Evolutionary conservation across 2,888 invertebrate species (phyloP).

Genomic region (Sarcophaga carnaria): DNA sequence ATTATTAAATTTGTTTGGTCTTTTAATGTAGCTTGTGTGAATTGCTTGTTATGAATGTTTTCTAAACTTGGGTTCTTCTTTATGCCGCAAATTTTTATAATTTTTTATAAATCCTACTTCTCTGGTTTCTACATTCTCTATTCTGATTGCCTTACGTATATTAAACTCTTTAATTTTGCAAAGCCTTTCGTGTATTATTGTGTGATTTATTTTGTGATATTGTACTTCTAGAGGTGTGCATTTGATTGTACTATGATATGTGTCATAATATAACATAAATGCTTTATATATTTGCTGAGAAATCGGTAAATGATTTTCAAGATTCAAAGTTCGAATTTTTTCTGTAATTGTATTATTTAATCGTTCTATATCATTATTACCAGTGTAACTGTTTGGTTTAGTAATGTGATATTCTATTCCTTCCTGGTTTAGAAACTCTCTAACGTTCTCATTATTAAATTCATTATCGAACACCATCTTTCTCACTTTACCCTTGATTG

Average conservation of each 20-base stretch:
- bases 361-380: conserved; percentile 54
- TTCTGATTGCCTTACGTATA: conserved; percentile 12
- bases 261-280: too few species aligned
- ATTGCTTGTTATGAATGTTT: conserved; percentile 37
- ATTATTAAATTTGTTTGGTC: conserved; percentile 32
- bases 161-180: not conserved
- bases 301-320: too few species aligned
- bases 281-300: too few species aligned
- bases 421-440: conserved; percentile 15
- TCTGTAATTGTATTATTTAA: conserved; percentile 53
- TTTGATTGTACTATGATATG: too few species aligned
- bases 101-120: conserved; percentile 44
- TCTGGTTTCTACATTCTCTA: conserved; percentile 10
- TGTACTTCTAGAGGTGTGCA: too few species aligned
- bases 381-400: conserved; percentile 58
- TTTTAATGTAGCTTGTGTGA: conserved; percentile 47
- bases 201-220: too few species aligned
- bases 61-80: conserved; percentile 56
- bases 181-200: too few species aligned
- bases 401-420: conserved; percentile 52
- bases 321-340: too few species aligned
- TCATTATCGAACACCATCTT: not conserved
- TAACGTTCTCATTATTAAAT: conserved; percentile 6
- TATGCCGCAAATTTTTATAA: conserved; percentile 49
- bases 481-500: conserved; percentile 22